Evolutionary conservation across 2,113 vertebrate genomes (phyloP), one percentile per base, ranked within the genome.

Genomic region (Toxotes jaculatrix): DNA sequence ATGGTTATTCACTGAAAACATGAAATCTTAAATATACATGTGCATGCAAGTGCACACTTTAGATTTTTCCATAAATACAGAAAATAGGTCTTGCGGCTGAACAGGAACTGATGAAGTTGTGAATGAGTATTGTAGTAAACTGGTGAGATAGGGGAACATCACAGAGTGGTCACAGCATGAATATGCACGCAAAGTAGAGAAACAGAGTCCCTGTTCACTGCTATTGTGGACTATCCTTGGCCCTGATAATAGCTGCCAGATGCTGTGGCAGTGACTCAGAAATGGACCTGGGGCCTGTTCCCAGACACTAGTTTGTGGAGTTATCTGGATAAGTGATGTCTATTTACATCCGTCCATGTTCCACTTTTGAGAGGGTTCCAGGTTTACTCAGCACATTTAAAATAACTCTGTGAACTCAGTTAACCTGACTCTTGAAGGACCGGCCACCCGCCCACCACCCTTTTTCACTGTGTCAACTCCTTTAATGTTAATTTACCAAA

Each of bases 231-330:
- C 8, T 43, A 42, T 43, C 21, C 53, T 68, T 47, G 63, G 13
- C 64, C 32, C 0, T 49, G 31, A 64, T n/a, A 79, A 63, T 43
- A 70, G 51, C 70, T 70, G 68, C 43, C 70, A 70, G 60, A 59
- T 6, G 16, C 84, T 86, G 64, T 55, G 67, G 34, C 27, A 60
- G 1, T 34, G 19, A 77, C 42, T 77, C 36, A 21, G 12, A 55
- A 43, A 0, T 10, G 38, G 38, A 42, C 49, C 61, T 56, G 47
- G 19, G 73, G 7, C 16, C 55, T 0, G n/a, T 69, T 74, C 12
- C 23, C 27, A 73, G 5, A 32, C 68, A 42, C 27, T 27, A 27
- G 27, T 27, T 27, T 27, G 27, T 27, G 27, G 27, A 27, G 27
- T 27, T 27, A 27, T 27, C 27, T 27, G 27, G 27, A 27, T 61